Conservation (phyloP, 2,797 vertebrate genomes). For the Xyrichtys novacula region DNA sequence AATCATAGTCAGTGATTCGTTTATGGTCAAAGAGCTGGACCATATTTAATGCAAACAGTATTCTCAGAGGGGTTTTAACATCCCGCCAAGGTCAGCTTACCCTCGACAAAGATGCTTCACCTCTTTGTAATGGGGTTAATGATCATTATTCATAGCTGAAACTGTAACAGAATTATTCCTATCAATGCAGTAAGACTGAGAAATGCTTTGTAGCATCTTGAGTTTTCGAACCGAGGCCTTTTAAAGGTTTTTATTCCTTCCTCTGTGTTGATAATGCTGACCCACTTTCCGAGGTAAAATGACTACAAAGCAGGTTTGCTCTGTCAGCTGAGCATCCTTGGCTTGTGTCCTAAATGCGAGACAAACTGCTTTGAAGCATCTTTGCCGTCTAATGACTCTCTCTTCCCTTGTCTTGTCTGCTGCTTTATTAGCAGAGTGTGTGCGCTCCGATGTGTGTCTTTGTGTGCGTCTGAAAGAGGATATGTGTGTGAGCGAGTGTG, state of each 20-base stretch:
- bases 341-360: conserved; percentile 61
- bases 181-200: not conserved
- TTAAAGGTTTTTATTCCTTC: conserved; percentile 22
- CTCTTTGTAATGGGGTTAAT: not conserved
- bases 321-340: conserved; percentile 52
- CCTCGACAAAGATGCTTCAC: conserved; percentile 2
- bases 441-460: conserved; percentile 11
- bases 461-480: not conserved
- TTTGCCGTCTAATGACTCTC: conserved; percentile 66
- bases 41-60: conserved; percentile 65
- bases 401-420: conserved; percentile 32
- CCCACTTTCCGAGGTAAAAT: conserved; percentile 59
- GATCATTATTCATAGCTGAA: not conserved
- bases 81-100: not conserved
- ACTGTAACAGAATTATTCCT: too few species aligned
- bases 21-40: conserved; percentile 67
- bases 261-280: conserved; percentile 43
- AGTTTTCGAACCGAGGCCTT: conserved; percentile 11
- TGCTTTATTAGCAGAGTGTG: conserved; percentile 43
- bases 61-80: not conserved
- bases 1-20: conserved; percentile 79
- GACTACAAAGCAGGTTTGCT: conserved; percentile 51
- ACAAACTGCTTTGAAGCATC: conserved; percentile 68
- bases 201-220: conserved; percentile 6
- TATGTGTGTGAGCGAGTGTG: conserved; percentile 9